phyloP scores from a whole-genome alignment of 2,113 vertebrate species.

The Oryzias celebensis region DNA sequence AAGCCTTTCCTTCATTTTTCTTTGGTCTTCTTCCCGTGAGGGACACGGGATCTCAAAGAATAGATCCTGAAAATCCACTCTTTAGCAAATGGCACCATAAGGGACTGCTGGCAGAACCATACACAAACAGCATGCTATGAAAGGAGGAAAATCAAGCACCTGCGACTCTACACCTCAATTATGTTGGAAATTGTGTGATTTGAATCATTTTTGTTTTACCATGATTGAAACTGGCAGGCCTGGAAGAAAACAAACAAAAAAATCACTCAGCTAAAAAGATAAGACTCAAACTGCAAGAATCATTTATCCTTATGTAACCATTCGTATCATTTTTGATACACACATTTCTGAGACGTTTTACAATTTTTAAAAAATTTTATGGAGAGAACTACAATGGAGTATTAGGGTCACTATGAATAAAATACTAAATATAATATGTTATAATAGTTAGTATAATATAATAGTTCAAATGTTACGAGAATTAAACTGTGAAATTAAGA shows the following conservation, averaged over 20 bases:
- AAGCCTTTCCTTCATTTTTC: conserved; percentile 2
- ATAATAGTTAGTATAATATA: no score
- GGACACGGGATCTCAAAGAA: conserved; percentile 14
- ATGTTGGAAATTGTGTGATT: conserved; percentile 30
- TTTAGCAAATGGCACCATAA: conserved; percentile 10
- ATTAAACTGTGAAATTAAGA: no score
- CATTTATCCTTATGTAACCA: neutral
- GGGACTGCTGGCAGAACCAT: conserved; percentile 32
- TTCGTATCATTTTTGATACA: neutral
- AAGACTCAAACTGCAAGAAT: conserved; percentile 6
- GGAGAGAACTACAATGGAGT: no score
- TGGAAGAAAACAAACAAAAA: conserved; percentile 14
- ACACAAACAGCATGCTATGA: conserved; percentile 1
- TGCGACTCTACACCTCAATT: conserved; percentile 42
- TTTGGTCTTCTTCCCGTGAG: conserved; percentile 3
- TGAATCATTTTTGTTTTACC: conserved; percentile 30
- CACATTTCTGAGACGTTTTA: no score
- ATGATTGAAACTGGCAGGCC: conserved; percentile 34
- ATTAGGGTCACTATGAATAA: no score
- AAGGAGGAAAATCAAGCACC: conserved; percentile 38
- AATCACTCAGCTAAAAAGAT: conserved; percentile 52
- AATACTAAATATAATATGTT: no score
- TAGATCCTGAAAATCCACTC: conserved; percentile 26
- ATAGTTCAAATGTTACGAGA: no score
- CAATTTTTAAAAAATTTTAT: no score